Evolutionary conservation across 1,140 invertebrate species (phyloP), one percentile per base, ranked within the genome.

Genomic region (Drusus annulatus): DNA sequence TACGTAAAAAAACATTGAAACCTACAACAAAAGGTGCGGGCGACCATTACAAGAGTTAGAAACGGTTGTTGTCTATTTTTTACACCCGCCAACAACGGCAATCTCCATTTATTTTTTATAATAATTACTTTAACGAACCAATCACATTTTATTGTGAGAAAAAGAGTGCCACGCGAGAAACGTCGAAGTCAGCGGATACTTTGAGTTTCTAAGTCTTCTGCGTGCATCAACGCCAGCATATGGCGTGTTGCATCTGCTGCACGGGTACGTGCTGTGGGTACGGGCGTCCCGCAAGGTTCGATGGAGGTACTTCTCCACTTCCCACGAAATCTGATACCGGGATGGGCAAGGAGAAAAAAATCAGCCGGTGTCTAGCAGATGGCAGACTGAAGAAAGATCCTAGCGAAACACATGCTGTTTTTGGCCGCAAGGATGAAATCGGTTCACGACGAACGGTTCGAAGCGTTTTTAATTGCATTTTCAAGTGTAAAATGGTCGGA

Each of bases 311-410:
- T 7, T 13, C 36, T 45, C 74, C 56, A 68, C 81, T 80, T 83
- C 81, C 81, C 80, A 51, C 63, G 81, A 83, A 80, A 83, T 83
- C 79, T 62, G 79, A 83, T 83, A 83, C 17, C 74, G 58, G 71
- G 78, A 79, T 71, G 51, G 77, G 21, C 1, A 60, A 76, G 28
- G 51, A 65, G 75, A 81, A 82, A 82, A 82, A 83, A 80, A 76
- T 80, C 79, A 80, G 78, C 81, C 78, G 77, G 78, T 78, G 81
- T 15, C 25, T 63, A 51, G 71, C 78, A 80, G 78, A 80, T 80
- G 78, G 69, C 63, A 15, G 45, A 21, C 3, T n/a, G 23, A 76
- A 63, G 31, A 36, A 62, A 16, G 17, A 17, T 19, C n/a, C n/a
- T 15, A 60, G 58, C 54, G 25, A 23, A 50, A 50, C 74, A 62